Conservation (phyloP, 2,797 vertebrate genomes). For the Tenualosa ilisha region DNA sequence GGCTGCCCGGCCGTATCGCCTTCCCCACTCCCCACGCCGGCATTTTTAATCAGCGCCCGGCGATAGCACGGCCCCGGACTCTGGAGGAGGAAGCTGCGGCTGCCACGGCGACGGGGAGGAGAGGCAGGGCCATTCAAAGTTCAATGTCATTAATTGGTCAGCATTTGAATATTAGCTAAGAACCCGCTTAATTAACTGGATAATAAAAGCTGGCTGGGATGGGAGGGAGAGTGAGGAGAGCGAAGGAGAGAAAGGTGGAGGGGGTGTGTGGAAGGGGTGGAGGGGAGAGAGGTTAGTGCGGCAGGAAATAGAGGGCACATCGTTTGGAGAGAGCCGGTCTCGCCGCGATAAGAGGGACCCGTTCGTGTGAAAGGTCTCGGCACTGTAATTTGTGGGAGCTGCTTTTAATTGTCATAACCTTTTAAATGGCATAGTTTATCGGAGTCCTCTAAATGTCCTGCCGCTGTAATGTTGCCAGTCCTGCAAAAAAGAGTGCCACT, state of each 20-base stretch:
- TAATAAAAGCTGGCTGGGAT: slow-evolving; percentile 78
- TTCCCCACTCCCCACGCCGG: slow-evolving; percentile 35
- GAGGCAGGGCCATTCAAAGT: slow-evolving; percentile 75
- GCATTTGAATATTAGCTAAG: slow-evolving; percentile 85
- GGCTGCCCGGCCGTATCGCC: slow-evolving; percentile 76
- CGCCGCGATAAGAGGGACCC: slow-evolving; percentile 73
- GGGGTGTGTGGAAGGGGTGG: slow-evolving; percentile 46
- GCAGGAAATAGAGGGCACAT: slow-evolving; percentile 56
- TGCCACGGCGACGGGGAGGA: slow-evolving; percentile 64
- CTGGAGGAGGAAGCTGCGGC: slow-evolving; percentile 59
- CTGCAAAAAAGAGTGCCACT: slow-evolving; percentile 67
- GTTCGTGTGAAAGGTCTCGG: slow-evolving; percentile 79
- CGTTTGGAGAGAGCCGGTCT: slow-evolving; percentile 56
- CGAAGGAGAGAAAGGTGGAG: slow-evolving; percentile 34
- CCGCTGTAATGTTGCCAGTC: slow-evolving; percentile 64
- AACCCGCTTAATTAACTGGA: slow-evolving; percentile 85
- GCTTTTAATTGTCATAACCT: slow-evolving; percentile 84
- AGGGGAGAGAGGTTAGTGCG: slow-evolving; percentile 31
- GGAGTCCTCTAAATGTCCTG: slow-evolving; percentile 79
- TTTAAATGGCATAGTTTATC: slow-evolving; percentile 85
- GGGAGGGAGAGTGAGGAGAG: slow-evolving; percentile 32
- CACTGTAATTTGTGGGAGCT: slow-evolving; percentile 79
- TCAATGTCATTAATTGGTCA: slow-evolving; percentile 88
- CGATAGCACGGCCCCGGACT: slow-evolving; percentile 65
- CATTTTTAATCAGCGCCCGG: slow-evolving; percentile 62